Base-by-base conservation (phyloP, 2,797 vertebrate genomes). In the Acipenser oxyrinchus region DNA sequence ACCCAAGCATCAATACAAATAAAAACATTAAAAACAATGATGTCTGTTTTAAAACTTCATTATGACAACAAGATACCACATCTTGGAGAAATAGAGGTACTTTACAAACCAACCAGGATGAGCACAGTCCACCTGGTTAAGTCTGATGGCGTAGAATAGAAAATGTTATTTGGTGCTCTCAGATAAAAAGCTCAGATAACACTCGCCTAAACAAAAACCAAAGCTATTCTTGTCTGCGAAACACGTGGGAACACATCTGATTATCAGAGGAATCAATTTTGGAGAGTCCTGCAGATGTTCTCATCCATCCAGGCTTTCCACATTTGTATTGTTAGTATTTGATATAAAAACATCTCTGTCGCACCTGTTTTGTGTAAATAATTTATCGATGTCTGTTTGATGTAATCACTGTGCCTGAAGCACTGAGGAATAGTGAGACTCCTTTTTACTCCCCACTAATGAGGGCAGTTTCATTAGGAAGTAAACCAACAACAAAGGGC, bases 321-420 rank as follows among this genome's bases (percentile, higher is more conserved):
- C 37, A 11, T 6, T 58, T 58, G 11, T 6, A 7, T 58, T 13
- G 15, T 58, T n/a, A 4, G 55, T 12, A 9, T 62, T 62, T 62
- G 59, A 8, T 60, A 62, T 23, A 18, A 48, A 48, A 9, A 48
- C 48, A 37, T 7, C 6, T 48, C 7, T 48, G 11, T 37, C 37
- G 18, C 18, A 62, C 18, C 48, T 48, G 11, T 18, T 9, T 9
- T 37, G 37, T 48, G 48, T 48, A 48, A 62, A 10, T 62, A 9
- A 62, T 10, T 62, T 62, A 48, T 37, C 60, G 37, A 9, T 62
- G 60, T 48, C 60, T 62, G 60, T 48, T 62, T 62, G 23, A 7
- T 62, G 11, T n/a, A n/a, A 23, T 62, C 60, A 62, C 60, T 8
- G 60, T 15, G 60, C 60, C 60, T 62, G 12, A 2, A 23, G 18